These are phyloP conservation scores for Chaetops frenatus DNA, from an alignment of 2,113 vertebrate species.

Conservation along the genomic window DNA sequence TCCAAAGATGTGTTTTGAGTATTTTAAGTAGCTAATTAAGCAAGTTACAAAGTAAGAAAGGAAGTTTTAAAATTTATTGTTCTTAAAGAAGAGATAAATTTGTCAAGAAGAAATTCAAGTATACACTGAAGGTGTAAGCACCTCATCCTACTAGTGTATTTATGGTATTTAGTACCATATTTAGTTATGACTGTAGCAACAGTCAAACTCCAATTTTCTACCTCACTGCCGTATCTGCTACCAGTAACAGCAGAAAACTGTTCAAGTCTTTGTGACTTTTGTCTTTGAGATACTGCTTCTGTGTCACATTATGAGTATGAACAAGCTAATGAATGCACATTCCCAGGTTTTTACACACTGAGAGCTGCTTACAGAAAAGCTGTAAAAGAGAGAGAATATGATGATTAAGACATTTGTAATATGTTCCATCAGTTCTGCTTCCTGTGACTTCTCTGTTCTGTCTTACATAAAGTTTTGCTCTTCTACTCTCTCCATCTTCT, in stretches of 20 bases:
- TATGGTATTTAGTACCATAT: not conserved
- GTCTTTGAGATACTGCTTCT: not conserved
- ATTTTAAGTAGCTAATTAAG: not conserved
- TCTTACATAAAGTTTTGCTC: not conserved
- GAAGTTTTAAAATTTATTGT: not conserved
- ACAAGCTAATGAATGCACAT: not conserved
- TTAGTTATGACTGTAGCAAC: no score
- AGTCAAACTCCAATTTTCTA: not conserved
- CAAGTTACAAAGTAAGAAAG: not conserved
- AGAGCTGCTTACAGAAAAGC: not conserved
- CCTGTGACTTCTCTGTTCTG: not conserved
- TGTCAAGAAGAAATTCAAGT: not conserved
- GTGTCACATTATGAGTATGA: not conserved
- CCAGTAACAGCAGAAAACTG: not conserved
- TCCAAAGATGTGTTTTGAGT: not conserved
- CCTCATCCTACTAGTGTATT: not conserved
- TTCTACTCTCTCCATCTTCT: not conserved
- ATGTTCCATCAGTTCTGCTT: not conserved
- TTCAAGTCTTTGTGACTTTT: not conserved
- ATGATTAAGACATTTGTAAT: not conserved
- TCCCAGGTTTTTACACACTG: not conserved
- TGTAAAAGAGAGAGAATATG: not conserved
- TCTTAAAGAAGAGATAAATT: not conserved
- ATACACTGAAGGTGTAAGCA: not conserved
- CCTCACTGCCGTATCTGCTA: not conserved